A percentile compares a stretch with the other conserved stretches of the same genome.
phyloP scores from a whole-genome alignment of 1,140 invertebrate genomes.

The Varroa destructor region DNA sequence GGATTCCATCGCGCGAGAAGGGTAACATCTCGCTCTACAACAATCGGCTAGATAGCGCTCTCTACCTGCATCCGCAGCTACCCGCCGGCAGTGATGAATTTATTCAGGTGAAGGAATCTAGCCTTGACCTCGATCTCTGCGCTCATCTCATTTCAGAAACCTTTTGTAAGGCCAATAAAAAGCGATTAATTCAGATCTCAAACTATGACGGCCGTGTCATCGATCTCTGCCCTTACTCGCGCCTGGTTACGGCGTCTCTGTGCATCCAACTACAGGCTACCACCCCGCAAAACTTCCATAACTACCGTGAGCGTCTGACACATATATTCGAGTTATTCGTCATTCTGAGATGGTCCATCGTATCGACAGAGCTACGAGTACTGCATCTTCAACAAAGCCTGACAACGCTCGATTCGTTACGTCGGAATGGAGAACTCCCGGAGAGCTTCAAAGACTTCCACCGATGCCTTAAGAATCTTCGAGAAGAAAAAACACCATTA shows the following conservation, averaged over 20 bases:
- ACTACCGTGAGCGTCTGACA: not conserved
- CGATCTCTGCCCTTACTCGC: constrained; percentile 25
- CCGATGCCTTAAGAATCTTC: not conserved
- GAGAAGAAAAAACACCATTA: not conserved
- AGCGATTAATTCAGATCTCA: not conserved
- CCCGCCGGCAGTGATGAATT: not conserved
- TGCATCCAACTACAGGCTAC: constrained; percentile 13
- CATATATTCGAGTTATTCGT: constrained; percentile 3
- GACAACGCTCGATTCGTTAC: not conserved
- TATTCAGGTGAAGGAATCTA: constrained; percentile 6
- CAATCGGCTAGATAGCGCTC: not conserved
- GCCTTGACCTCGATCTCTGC: constrained; percentile 19
- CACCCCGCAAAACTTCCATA: not conserved
- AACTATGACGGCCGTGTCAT: constrained; percentile 19
- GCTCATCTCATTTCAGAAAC: not conserved
- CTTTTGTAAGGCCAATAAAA: not conserved
- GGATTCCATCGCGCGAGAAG: not conserved
- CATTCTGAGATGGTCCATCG: constrained; percentile 3
- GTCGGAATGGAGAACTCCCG: not conserved
- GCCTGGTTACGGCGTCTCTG: not conserved
- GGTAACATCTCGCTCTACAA: constrained; percentile 19
- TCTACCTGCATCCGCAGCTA: not conserved
- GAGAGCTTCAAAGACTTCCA: constrained; percentile 16
- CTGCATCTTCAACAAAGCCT: not conserved
- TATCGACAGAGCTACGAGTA: not conserved